Base-by-base conservation (phyloP, 2,888 invertebrate genomes). In the Rhogogaster chlorosoma region DNA sequence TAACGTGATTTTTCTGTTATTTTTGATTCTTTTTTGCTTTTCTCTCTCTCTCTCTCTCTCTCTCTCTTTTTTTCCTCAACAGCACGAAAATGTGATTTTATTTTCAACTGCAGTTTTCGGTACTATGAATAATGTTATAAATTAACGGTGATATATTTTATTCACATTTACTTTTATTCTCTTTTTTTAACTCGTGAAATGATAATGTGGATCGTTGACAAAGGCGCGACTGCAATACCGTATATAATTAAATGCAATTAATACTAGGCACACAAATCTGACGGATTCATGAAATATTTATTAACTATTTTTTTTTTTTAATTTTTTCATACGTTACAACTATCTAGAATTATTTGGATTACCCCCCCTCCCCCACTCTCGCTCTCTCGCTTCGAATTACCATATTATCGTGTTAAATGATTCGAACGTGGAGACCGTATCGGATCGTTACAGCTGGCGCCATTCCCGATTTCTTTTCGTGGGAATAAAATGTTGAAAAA, bases 261-360 rank as follows among this genome's bases (percentile, higher is more conserved):
- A 38, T 70, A 70, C 36, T n/a, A n/a, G n/a, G 36, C 15, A 45
- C 45, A 45, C 45, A 15, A 45, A 45, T 45, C 45, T 10, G 6
- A 36, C 15, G 18, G 36, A n/a, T 70, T 36, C 36, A 38, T 70
- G 38, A 70, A 70, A 70, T n/a, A 70, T 70, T 70, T 70, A 38
- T 38, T 32, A 36, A 26, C 6, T 36, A 26, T 10, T 22, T 61
- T 26, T 29, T n/a, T n/a, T 6, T n/a, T 49, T n/a, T 1, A 6
- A 5, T 7, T 53, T 49, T 18, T 1, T n/a, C 4, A 18, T 18
- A 49, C 7, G 38, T 36, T 38, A n/a, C 36, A 15, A 70, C 12
- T 36, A 53, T 61, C 12, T 45, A 42, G 49, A 42, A 84, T 53
- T 67, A 73, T 86, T 86, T 77, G 64, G 26, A 70, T 53, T 84